Base-by-base conservation (phyloP, 1,140 invertebrate species). In the Saccostrea glomerata region DNA sequence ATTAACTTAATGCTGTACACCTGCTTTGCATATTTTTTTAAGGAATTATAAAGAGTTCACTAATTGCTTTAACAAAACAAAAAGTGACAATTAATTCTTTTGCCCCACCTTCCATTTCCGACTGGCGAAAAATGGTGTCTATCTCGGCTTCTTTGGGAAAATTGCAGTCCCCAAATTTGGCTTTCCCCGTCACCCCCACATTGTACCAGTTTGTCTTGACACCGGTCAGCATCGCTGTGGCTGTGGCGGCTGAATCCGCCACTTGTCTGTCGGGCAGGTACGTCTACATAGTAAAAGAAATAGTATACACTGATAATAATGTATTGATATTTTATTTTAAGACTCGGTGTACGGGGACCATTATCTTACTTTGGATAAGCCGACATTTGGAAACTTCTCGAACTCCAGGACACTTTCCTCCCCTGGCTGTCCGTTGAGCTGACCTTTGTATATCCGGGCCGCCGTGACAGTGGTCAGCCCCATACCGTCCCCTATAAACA, bases 401-500 rank as follows among this genome's bases (percentile, higher is more conserved):
- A 97, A 98, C 0, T 96, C 94, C 15, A 98, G 95, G 83, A 96
- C 95, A 86, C 97, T 96, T 90, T 97, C 97, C 94, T 98, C 97
- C 0, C 97, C 97, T 11, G 96, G 95, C 40, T 91, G 89, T 0
- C 96, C 95, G 5, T 93, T 85, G 0, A 95, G 93, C 92, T 97
- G 97, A 0, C 97, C 97, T 91, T 96, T 95, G 88, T 96, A 95
- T 87, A 97, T 97, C 88, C 98, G 96, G 0, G 97, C 96, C 0
- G 98, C 97, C 0, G 92, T 91, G 40, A 98, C 96, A 0, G 98
- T 98, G 58, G 97, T 97, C 0, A 97, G 96, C 2, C 98, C 98
- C 98, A 99, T 99, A 1, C 98, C 98, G 93, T 99, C 98, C 0
- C 98, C 98, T 13, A 99, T 95, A 92, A 99, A 99, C 0, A 99